Evolutionary conservation across 2,888 invertebrate genomes (phyloP), one percentile per base, ranked within the genome.

Genomic region (Epicampocera succincta): DNA sequence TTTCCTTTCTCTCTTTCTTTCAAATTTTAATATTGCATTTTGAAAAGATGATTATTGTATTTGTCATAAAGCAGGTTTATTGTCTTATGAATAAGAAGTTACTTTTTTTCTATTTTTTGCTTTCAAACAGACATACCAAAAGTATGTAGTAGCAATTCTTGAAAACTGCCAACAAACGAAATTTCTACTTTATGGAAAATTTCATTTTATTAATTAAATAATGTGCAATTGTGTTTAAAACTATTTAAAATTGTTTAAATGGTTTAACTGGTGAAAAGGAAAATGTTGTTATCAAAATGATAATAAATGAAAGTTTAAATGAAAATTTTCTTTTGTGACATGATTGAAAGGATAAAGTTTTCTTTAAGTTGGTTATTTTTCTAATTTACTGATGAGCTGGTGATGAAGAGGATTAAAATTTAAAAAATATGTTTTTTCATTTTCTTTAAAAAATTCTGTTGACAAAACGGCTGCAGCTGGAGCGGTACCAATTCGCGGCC

Each of bases 51-150:
- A 65, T 77, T 69, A 48, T 68, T 65, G 69, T 69, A 44, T 66
- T 74, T 69, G 68, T 50, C 46, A 74, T 74, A 79, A 79, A 63
- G 33, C 42, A 56, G 48, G 54, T 65, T 50, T 52, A 29, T 61
- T 54, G 17, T 73, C 68, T 52, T 56, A 44, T 61, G 44, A 74
- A 73, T 74, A 69, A 66, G 50, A 72, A 72, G 58, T 78, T 72
- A n/a, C n/a, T n/a, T n/a, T n/a, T n/a, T n/a, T n/a, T n/a, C n/a
- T n/a, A n/a, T n/a, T 9, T 77, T 65, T 9, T 9, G 5, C 9
- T 33, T 33, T 33, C 33, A 65, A 54, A 66, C 13, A 38, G 56
- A 56, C 29, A 56, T 60, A 33, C 33, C 17, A 61, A 63, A 46
- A 73, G 29, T n/a, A n/a, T n/a, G n/a, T 33, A 68, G 29, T 42